Evolutionary conservation across 2,113 vertebrate species (phyloP), one percentile per base, ranked within the genome.

Genomic region (Apus apus): DNA sequence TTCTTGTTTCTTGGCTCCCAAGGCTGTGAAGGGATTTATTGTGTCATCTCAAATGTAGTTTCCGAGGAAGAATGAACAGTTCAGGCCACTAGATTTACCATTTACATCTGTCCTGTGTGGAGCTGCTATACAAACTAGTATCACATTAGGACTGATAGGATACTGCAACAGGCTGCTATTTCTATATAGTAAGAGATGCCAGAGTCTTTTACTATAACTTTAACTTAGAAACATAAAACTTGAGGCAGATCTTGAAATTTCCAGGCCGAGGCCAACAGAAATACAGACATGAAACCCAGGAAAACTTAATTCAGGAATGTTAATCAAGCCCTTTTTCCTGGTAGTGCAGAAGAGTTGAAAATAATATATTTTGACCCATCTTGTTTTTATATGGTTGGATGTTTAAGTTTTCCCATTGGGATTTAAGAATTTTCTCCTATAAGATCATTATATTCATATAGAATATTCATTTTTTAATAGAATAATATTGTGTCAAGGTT

Each of bases 31-130:
- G 91, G 74, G 85, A 96, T 97, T 97, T 98, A 96, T 93, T 95
- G 87, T 97, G 81, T 94, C 94, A 96, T 97, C 91, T 94, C 90
- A 96, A 96, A 87, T 91, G 60, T 78, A 89, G 72, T 95, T 97
- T 96, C 72, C 67, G 40, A 51, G 46, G 80, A 72, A 87, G 81
- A 94, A 97, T 91, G 81, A 92, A 70, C 64, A 82, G 29, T 76
- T 90, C 72, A 64, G 64, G 34, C n/a, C 30, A 64, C 60, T 87
- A 91, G 82, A 93, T 94, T 91, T 90, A 70, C 74, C 61, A 85
- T 93, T 92, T 81, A 78, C 66, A 76, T 62, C 34, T 94, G 56
- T 83, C 32, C 64, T 85, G 19, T 43, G 18, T 58, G 43, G 10
- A 81, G 46, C 9, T 87, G 56, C 34, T 68, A 43, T 51, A 51